Percentiles rank a stretch among this genome's conserved stretches.
Evolutionary conservation across 2,888 invertebrate genomes (phyloP).

Genomic region (Yponomeuta cagnagella): DNA sequence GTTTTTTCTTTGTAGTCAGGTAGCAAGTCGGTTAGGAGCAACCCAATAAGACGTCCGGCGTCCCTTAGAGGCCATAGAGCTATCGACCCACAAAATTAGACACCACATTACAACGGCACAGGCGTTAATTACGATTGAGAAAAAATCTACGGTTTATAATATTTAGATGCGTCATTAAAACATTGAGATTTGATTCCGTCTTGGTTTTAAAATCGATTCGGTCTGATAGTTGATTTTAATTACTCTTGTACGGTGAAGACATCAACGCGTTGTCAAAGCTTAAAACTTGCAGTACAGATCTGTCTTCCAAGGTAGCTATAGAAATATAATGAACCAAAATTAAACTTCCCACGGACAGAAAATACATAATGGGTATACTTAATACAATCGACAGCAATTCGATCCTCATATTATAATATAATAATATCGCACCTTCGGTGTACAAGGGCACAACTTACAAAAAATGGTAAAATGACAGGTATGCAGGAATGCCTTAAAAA

Average conservation of each 20-base stretch:
- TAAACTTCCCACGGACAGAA: too few relatives aligned
- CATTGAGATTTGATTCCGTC: constrained; percentile 18
- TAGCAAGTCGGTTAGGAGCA: neutral
- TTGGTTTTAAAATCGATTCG: constrained; percentile 18
- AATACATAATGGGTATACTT: too few relatives aligned
- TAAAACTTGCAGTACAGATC: neutral
- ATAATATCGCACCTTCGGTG: too few relatives aligned
- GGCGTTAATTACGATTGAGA: constrained; percentile 72
- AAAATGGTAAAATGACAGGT: too few relatives aligned
- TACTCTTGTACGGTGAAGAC: neutral
- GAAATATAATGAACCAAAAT: too few relatives aligned
- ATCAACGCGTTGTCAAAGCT: constrained; percentile 2
- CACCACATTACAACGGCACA: constrained; percentile 64
- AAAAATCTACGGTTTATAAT: constrained; percentile 67
- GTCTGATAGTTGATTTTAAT: neutral
- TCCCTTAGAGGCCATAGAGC: constrained; percentile 57
- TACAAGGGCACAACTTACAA: too few relatives aligned
- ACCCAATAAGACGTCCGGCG: constrained; percentile 21
- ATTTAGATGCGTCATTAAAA: constrained; percentile 50
- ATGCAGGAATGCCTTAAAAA: too few relatives aligned
- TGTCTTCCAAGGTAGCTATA: too few relatives aligned
- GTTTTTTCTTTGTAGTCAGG: too few relatives aligned
- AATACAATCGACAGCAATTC: too few relatives aligned
- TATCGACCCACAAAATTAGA: constrained; percentile 68
- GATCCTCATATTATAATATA: too few relatives aligned